These are phyloP conservation scores for Thrips palmi DNA, from an alignment of 1,140 invertebrate genomes.

Conservation along the genomic window DNA sequence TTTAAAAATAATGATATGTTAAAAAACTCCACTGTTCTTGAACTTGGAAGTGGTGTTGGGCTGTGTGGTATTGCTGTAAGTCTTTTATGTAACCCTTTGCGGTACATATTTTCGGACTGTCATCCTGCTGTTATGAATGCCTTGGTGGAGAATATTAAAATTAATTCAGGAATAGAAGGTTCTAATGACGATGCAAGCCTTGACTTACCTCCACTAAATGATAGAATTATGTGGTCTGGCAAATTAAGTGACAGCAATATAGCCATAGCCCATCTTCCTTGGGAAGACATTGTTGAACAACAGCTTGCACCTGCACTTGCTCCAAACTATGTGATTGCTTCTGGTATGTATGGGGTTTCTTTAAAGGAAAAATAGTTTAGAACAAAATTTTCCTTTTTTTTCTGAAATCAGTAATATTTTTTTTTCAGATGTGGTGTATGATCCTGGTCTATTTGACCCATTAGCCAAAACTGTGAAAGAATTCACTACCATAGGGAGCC, in stretches of 20 bases:
- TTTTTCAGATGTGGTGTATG: constrained; percentile 10
- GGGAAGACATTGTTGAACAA: too few species aligned
- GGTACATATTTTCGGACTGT: constrained; percentile 32
- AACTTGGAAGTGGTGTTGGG: constrained; percentile 36
- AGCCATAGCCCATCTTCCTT: too few species aligned
- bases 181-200: too few species aligned
- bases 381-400: constrained; percentile 8
- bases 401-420: constrained; percentile 9
- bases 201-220: too few species aligned
- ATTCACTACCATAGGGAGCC: neutral
- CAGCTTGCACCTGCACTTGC: too few species aligned
- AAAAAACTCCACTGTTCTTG: constrained; percentile 26
- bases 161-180: constrained; percentile 5
- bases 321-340: too few species aligned
- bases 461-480: constrained; percentile 4
- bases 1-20: constrained; percentile 23
- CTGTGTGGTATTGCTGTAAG: constrained; percentile 29
- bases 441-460: constrained; percentile 5
- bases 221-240: too few species aligned
- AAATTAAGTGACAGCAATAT: too few species aligned
- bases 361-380: constrained; percentile 4
- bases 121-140: constrained; percentile 25
- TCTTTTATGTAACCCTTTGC: constrained; percentile 24
- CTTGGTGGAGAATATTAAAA: constrained; percentile 9
- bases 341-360: too few species aligned